A percentile compares a stretch with the other conserved stretches of the same genome.
phyloP scores from a whole-genome alignment of 2,888 invertebrate genomes.

The Nomada hirtipes region DNA sequence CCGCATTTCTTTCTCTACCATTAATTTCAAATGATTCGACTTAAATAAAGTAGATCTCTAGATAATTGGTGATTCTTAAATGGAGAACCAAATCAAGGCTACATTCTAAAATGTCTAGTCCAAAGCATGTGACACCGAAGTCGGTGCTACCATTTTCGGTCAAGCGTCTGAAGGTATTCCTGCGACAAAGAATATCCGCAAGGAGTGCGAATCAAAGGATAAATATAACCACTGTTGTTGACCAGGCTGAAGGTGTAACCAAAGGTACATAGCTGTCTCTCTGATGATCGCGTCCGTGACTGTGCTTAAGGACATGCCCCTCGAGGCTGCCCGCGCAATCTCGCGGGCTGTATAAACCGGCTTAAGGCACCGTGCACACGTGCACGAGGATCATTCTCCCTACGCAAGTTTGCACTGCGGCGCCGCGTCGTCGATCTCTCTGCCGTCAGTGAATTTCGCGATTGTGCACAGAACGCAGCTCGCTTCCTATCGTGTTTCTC shows the following conservation, averaged over 20 bases:
- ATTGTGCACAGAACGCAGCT: slow-evolving; percentile 54
- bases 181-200: slow-evolving; percentile 26
- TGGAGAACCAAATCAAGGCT: neutral
- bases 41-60: no score
- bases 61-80: neutral
- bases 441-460: slow-evolving; percentile 59
- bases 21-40: no score
- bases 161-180: slow-evolving; percentile 35
- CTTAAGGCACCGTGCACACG: slow-evolving; percentile 50
- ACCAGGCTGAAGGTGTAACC: slow-evolving; percentile 28
- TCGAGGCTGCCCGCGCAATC: slow-evolving; percentile 28
- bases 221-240: slow-evolving; percentile 57
- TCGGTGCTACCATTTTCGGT: slow-evolving; percentile 12
- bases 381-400: slow-evolving; percentile 37
- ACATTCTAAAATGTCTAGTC: no score
- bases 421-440: slow-evolving; percentile 38
- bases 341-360: slow-evolving; percentile 35
- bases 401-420: slow-evolving; percentile 47
- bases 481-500: slow-evolving; percentile 55
- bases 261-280: slow-evolving; percentile 33
- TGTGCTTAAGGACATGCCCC: slow-evolving; percentile 38
- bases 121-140: neutral
- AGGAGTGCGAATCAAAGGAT: slow-evolving; percentile 36
- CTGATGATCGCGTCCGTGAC: slow-evolving; percentile 7
- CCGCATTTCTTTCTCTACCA: no score